Base-by-base conservation (phyloP, 2,113 vertebrate genomes). In the Pterocles orientalis region DNA sequence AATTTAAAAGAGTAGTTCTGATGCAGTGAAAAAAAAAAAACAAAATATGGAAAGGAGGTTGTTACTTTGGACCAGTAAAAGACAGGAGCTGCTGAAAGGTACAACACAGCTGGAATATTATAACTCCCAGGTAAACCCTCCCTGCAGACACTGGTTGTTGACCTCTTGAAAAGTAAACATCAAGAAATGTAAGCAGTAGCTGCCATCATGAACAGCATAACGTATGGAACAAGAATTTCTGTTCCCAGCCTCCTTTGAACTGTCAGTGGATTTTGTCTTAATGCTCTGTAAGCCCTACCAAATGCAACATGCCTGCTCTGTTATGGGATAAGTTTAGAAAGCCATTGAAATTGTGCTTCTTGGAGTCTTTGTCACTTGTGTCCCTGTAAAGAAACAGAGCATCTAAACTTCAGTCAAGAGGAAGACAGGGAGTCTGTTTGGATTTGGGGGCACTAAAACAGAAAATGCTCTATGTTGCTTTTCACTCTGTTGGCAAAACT, bases 111-210 rank as follows among this genome's bases (percentile, higher is more conserved):
- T 82, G 61, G 50, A 84, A 82, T 94, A 93, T 84, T 82, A 1
- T 82, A 82, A 91, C 39, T 69, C 58, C 53, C 28, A 45, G 77
- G 69, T 54, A 82, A 58, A 77, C 47, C 48, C 26, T 90, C 65
- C 58, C 73, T 82, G 62, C 83, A 87, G 73, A 73, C 36, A 34
- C 62, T 76, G 39, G 47, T 58, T 79, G 62, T 85, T 96, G 84
- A 90, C 53, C 73, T 77, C 66, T 86, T 60, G 48, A 73, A 96
- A 94, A 94, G 82, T 80, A 83, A 96, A 96, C 78, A 82, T 31
- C 50, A 91, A 95, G 88, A 91, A 93, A 86, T 58, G 23, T 66
- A 85, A 87, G 54, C 7, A 3, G 87, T 92, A 87, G 83, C 80
- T 91, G 61, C 86, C 7, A 1, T 82, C 53, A 77, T 66, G 47